Base-by-base conservation (phyloP, 2,797 vertebrate genomes). In the Falco concolor region DNA sequence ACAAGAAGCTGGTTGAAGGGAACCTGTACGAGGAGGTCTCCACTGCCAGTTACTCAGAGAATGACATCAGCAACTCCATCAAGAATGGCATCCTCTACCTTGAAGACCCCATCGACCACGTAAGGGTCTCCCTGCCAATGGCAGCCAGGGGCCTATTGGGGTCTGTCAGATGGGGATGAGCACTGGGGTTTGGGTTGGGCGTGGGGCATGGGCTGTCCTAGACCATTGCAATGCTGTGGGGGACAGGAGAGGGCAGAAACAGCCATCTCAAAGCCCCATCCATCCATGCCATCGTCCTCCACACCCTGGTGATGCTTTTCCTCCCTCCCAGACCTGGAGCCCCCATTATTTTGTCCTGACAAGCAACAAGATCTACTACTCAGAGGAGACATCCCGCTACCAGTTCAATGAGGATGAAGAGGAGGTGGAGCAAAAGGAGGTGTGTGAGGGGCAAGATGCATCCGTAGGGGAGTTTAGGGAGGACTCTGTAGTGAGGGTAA, bases 311-410 rank as follows among this genome's bases (percentile, higher is more conserved):
- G 2, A 83, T 28, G 23, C 12, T 65, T 3, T 70, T 63, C 59
- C 20, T 93, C 34, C 64, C 40, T 77, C 52, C n/a, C 78, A 98
- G 98, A 98, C 97, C 57, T 98, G 98, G 98, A 98, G 97, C 70
- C 98, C 98, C 9, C 98, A 98, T 80, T 98, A 98, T 78, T 98
- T 98, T 3, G 98, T 98, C 44, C 96, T 98, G 79, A 98, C 98
- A 0, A 98, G 98, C 91, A 98, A 98, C 97, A 98, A 98, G 93
- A 98, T 98, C 95, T 98, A 98, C 84, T 98, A 98, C 87, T 98
- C 98, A 0, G 98, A 98, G 93, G 98, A 98, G 89, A 98, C 98
- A 1, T 98, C 98, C 6, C 97, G 90, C 40, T 97, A 98, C 87
- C 97, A 98, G 87, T 97, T 97, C 94, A 97, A 97, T 0, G 98